Percentiles rank a stretch among this genome's conserved stretches.
These are phyloP conservation scores for Chrysina gloriosa DNA, from an alignment of 2,888 invertebrate genomes.

Conservation along the genomic window DNA sequence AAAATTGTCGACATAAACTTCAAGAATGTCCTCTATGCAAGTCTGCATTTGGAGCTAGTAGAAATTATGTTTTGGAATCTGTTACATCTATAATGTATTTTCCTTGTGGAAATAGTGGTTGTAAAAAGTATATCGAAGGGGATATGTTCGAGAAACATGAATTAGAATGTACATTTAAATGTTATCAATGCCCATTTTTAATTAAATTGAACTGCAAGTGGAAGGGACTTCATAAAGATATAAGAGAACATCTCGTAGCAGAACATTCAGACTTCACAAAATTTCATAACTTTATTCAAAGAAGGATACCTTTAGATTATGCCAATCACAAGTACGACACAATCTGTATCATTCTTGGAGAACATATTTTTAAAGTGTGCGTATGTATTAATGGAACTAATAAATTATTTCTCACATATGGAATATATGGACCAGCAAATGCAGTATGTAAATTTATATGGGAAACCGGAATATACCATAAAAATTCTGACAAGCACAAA, in stretches of 20 bases:
- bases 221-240: conserved; percentile 14
- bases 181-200: conserved; percentile 22
- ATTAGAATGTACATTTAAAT: conserved; percentile 14
- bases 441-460: conserved; percentile 5
- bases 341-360: conserved; percentile 28
- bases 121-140: conserved; percentile 2
- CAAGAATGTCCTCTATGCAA: conserved; percentile 23
- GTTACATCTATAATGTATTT: conserved; percentile 17
- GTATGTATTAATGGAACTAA: conserved; percentile 21
- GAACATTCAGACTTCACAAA: conserved; percentile 19
- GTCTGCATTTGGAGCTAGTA: conserved; percentile 16
- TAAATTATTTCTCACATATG: conserved; percentile 27
- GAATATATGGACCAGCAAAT: conserved; percentile 11
- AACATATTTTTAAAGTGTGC: conserved; percentile 19
- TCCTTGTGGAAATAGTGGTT: conserved; percentile 19
- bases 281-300: conserved; percentile 17
- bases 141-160: conserved; percentile 13
- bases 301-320: conserved; percentile 10
- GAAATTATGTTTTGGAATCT: conserved; percentile 27
- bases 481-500: conserved; percentile 17
- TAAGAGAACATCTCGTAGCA: conserved; percentile 13
- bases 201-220: conserved; percentile 30
- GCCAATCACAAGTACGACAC: conserved; percentile 26
- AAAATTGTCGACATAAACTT: conserved; percentile 18
- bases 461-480: conserved; percentile 26